Evolutionary conservation across 2,888 invertebrate genomes (phyloP).

Genomic region (Platerodrilus igneus): DNA sequence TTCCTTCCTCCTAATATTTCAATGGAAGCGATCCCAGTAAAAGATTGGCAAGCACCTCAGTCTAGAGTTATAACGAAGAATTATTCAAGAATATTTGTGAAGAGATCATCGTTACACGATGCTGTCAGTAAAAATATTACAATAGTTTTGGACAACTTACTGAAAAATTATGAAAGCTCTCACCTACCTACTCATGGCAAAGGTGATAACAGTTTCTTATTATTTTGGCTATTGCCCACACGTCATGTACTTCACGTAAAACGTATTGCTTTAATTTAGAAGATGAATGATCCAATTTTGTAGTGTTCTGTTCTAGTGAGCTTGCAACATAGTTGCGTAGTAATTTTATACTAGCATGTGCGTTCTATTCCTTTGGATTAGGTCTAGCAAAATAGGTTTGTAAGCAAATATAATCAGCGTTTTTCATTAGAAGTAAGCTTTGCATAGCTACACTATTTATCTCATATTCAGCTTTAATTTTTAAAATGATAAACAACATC

Average conservation of each 20-base stretch:
- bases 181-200: conserved; percentile 84
- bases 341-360: too few species aligned
- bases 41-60: conserved; percentile 26
- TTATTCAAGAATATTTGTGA: conserved; percentile 13
- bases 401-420: too few species aligned
- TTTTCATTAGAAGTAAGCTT: too few species aligned
- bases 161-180: conserved; percentile 87
- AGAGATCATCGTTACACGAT: conserved; percentile 58
- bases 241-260: conserved; percentile 1
- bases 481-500: too few species aligned
- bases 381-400: too few species aligned
- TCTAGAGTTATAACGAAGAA: conserved; percentile 8
- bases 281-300: conserved; percentile 8
- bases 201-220: conserved; percentile 52
- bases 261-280: neutral
- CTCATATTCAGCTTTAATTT: too few species aligned
- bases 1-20: conserved; percentile 30
- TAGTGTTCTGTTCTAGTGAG: neutral
- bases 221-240: conserved; percentile 9
- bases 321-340: too few species aligned
- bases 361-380: too few species aligned
- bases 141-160: conserved; percentile 75
- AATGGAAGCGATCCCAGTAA: conserved; percentile 32
- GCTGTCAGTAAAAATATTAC: conserved; percentile 81
- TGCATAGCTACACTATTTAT: too few species aligned